These are phyloP conservation scores for Heliconius nattereri DNA, from an alignment of 1,140 invertebrate species.

Conservation along the genomic window DNA sequence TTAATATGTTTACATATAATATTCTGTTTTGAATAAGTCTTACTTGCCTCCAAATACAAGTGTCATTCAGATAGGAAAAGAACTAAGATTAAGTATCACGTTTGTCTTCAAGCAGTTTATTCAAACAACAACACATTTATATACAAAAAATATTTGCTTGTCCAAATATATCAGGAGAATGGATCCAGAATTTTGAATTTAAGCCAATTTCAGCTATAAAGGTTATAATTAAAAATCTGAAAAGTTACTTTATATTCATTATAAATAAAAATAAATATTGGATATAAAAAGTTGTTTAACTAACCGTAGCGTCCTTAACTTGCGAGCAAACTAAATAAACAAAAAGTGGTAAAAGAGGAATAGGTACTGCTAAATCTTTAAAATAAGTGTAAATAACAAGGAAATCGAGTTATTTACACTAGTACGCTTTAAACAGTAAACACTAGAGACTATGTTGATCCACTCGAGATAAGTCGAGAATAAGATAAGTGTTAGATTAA, in stretches of 20 bases:
- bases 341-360: no score
- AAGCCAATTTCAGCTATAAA: no score
- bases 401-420: background rate
- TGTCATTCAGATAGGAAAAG: background rate
- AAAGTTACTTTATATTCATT: no score
- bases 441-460: background rate
- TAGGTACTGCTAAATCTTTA: no score
- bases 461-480: conserved; percentile 4
- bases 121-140: background rate
- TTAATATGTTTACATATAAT: background rate
- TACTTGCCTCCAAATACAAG: background rate
- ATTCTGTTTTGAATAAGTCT: background rate
- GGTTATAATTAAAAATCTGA: no score
- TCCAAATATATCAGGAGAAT: background rate
- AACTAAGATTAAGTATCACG: background rate
- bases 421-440: conserved; percentile 8
- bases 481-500: conserved; percentile 12
- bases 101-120: background rate
- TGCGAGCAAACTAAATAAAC: no score
- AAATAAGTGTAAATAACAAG: background rate
- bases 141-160: background rate
- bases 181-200: background rate
- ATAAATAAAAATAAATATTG: no score
- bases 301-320: no score
- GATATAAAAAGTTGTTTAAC: no score